Base-by-base conservation (phyloP, 2,888 invertebrate species). In the Diloba caeruleocephala region DNA sequence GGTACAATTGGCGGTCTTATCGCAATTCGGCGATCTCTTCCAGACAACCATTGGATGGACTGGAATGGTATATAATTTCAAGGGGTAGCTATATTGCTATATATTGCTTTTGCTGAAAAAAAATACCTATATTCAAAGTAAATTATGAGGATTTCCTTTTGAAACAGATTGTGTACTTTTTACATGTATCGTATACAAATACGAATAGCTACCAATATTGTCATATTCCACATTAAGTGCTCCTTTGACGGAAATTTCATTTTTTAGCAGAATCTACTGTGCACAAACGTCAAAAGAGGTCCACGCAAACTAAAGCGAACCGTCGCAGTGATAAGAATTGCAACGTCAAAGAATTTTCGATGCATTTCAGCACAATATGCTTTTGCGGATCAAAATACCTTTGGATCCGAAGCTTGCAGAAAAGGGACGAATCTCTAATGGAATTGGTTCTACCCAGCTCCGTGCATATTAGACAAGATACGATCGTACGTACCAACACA, bases 381-480 rank as follows among this genome's bases (percentile, higher is more conserved):
- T 60, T 55, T 58, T 48, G 43, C 58, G 65, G 68, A 74, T 75
- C 72, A 72, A 71, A 74, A 74, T 70, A 71, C 62, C 70, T 74
- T 60, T 48, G 43, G 53, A 19, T 48, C 43, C 21, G 21, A 50
- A 38, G 68, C 51, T 67, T 58, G 66, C 59, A 57, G 71, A 68
- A 70, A 69, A 52, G 60, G 79, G 74, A 80, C 79, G 74, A 74
- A 74, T 63, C 72, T 49, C 61, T 81, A 83, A 84, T 82, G 84
- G 79, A 82, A 82, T 84, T 81, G 79, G 76, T 76, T 82, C 67
- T 61, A 64, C 66, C 64, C 49, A 71, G 66, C 56, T 48, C 38
- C 53, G 58, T 70, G 71, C 71, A 71, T 78, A 66, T 52, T 52
- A 62, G 55, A 49, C 37, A 54, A 65, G 60, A 76, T 74, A 73